phyloP scores from a whole-genome alignment of 2,797 vertebrate species.

The Sebastolobus altivelis region DNA sequence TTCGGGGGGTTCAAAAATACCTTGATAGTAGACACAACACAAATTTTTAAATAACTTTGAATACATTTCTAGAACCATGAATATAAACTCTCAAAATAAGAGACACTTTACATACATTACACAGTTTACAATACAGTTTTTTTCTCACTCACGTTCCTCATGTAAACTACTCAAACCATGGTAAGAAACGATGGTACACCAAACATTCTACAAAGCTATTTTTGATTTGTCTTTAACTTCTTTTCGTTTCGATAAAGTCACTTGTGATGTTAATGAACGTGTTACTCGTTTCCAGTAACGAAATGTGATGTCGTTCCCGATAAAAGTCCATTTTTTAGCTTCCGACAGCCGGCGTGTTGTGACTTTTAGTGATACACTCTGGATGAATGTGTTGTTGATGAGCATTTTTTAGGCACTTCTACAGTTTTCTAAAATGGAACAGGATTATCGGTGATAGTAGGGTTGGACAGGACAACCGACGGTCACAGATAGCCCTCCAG shows the following conservation, averaged over 20 bases:
- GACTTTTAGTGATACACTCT: constrained; percentile 65
- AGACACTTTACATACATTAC: constrained; percentile 84
- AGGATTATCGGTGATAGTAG: constrained; percentile 82
- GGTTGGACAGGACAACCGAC: constrained; percentile 77
- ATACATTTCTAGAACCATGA: constrained; percentile 82
- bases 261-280: constrained; percentile 67
- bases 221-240: constrained; percentile 70
- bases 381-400: constrained; percentile 75
- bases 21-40: constrained; percentile 75
- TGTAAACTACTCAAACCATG: constrained; percentile 83
- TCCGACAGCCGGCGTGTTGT: constrained; percentile 50
- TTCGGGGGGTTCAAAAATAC: constrained; percentile 62
- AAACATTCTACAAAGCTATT: constrained; percentile 81
- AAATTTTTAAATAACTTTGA: constrained; percentile 78
- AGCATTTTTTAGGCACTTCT: constrained; percentile 88
- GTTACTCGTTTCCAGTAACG: constrained; percentile 6
- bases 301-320: constrained; percentile 38
- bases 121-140: constrained; percentile 80
- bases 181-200: constrained; percentile 75
- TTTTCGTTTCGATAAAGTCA: constrained; percentile 70
- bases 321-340: constrained; percentile 42
- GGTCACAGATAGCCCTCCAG: constrained; percentile 81
- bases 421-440: constrained; percentile 85
- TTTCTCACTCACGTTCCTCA: constrained; percentile 76
- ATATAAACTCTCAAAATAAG: constrained; percentile 81